A percentile compares a stretch with the other conserved stretches of the same genome.
phyloP scores from a whole-genome alignment of 2,113 vertebrate genomes.

The Ailuropoda melanoleuca region DNA sequence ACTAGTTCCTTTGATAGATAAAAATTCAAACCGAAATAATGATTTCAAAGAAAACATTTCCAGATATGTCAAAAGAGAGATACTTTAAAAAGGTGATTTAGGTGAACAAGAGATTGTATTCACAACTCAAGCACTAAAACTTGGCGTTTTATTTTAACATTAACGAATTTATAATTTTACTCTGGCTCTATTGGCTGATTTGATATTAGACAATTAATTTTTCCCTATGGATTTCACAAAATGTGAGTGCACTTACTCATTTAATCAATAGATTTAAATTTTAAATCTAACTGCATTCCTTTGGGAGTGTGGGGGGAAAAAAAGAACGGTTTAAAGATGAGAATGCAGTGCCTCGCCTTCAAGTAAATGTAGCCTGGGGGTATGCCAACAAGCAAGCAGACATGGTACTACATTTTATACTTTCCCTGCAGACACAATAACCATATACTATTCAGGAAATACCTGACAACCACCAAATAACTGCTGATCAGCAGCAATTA shows the following conservation, averaged over 20 bases:
- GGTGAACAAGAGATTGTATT: not conserved
- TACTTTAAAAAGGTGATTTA: not conserved
- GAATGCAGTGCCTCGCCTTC: not conserved
- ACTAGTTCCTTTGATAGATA: constrained; percentile 20
- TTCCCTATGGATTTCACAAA: not conserved
- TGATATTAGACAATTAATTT: constrained; percentile 28
- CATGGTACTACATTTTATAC: too few species aligned
- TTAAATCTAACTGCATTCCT: not conserved
- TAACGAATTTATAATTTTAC: not conserved
- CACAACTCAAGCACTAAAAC: not conserved
- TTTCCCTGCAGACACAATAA: not conserved
- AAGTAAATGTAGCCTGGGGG: not conserved
- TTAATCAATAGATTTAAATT: not conserved
- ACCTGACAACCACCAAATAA: not conserved
- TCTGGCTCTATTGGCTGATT: not conserved
- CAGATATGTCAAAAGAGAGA: not conserved
- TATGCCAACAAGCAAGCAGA: not conserved
- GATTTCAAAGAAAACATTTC: constrained; percentile 13
- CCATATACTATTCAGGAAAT: not conserved
- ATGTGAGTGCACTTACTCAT: not conserved
- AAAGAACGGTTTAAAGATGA: not conserved
- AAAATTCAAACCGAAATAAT: constrained; percentile 33
- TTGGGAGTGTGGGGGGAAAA: not conserved
- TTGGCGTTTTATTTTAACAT: constrained; percentile 9
- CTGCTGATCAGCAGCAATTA: not conserved